phyloP scores from a whole-genome alignment of 2,797 vertebrate species.

The Chromobotia macracanthus region DNA sequence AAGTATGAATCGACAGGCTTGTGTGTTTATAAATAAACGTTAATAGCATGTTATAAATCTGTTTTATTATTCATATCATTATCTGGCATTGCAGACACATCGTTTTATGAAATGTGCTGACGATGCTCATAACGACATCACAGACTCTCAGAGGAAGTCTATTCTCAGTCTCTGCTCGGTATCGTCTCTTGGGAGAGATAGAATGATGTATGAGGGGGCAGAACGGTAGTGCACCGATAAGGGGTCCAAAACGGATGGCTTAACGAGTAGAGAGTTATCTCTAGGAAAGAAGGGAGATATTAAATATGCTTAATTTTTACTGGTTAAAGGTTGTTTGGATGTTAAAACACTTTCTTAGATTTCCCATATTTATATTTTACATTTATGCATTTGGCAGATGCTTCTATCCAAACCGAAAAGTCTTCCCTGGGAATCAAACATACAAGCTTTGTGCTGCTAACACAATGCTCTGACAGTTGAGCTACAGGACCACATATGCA shows the following conservation, averaged over 20 bases:
- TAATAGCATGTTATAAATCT: slow-evolving; percentile 11
- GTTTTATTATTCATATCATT: slow-evolving; percentile 43
- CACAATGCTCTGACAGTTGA: too few relatives aligned
- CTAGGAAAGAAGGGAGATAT: background rate
- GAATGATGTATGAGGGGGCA: slow-evolving; percentile 34
- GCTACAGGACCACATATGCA: too few relatives aligned
- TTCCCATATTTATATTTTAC: too few relatives aligned
- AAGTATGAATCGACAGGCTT: background rate
- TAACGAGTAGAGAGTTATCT: slow-evolving; percentile 5
- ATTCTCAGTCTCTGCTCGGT: slow-evolving; percentile 39
- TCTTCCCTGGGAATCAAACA: too few relatives aligned
- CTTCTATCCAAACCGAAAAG: too few relatives aligned
- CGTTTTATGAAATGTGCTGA: slow-evolving; percentile 58
- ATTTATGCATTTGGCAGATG: too few relatives aligned
- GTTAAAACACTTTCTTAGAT: background rate
- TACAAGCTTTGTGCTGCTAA: too few relatives aligned
- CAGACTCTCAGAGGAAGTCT: slow-evolving; percentile 45
- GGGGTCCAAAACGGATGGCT: slow-evolving; percentile 11
- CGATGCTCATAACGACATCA: slow-evolving; percentile 39
- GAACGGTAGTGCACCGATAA: slow-evolving; percentile 30
- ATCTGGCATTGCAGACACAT: slow-evolving; percentile 52
- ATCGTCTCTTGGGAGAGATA: slow-evolving; percentile 40
- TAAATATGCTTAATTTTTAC: slow-evolving; percentile 2
- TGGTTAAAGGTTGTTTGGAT: background rate
- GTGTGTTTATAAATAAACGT: slow-evolving; percentile 17